These are phyloP conservation scores for Theocolax elegans DNA, from an alignment of 1,140 invertebrate genomes.

Conservation along the genomic window DNA sequence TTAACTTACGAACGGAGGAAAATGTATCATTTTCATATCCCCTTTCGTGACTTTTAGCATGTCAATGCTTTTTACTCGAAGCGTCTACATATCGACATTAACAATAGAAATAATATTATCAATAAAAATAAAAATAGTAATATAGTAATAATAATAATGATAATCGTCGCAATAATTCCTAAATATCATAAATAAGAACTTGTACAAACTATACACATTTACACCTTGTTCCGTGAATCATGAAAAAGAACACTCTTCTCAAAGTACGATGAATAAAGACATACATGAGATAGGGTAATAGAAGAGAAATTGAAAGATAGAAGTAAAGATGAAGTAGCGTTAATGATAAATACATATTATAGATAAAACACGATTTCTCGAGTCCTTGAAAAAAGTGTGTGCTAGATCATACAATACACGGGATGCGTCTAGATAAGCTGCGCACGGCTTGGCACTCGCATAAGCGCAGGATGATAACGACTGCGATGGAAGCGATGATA, in stretches of 20 bases:
- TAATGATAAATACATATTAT: slow-evolving; percentile 28
- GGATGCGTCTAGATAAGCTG: slow-evolving; percentile 6
- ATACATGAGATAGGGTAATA: neutral
- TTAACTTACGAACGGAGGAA: neutral
- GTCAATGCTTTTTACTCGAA: slow-evolving; percentile 51
- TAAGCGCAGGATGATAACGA: slow-evolving; percentile 44
- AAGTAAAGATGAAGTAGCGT: slow-evolving; percentile 2
- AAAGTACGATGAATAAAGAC: neutral
- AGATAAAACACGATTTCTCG: slow-evolving; percentile 17
- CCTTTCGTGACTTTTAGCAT: neutral
- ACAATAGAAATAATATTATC: too few relatives aligned
- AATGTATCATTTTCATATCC: slow-evolving; percentile 3
- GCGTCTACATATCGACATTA: slow-evolving; percentile 43
- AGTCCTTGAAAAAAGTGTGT: slow-evolving; percentile 11
- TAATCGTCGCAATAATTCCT: slow-evolving; percentile 47
- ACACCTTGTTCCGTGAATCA: slow-evolving; percentile 54
- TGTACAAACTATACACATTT: slow-evolving; percentile 57
- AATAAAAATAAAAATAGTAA: too few relatives aligned
- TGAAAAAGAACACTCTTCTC: slow-evolving; percentile 39
- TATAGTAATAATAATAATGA: slow-evolving; percentile 5
- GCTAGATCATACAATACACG: slow-evolving; percentile 10
- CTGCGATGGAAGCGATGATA: slow-evolving; percentile 45
- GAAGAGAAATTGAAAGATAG: slow-evolving; percentile 4
- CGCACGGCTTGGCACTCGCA: neutral
- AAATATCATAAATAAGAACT: slow-evolving; percentile 63